A percentile compares a stretch with the other conserved stretches of the same genome.
Conservation (phyloP, 2,113 vertebrate genomes). For the Ariopsis seemanni region DNA sequence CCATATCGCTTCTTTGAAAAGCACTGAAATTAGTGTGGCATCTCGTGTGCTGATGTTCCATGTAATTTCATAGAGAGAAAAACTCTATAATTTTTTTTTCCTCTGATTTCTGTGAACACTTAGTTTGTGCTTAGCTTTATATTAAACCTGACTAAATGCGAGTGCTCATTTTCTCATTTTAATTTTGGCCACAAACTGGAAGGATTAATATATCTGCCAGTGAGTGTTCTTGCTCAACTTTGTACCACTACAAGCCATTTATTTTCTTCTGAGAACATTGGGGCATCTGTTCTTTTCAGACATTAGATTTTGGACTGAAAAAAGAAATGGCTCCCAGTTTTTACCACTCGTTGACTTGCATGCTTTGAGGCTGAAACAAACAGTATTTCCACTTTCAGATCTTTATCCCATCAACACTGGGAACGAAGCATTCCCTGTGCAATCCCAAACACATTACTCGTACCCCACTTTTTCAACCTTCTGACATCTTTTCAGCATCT, state of each 20-base stretch:
- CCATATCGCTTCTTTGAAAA: background rate
- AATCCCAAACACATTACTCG: background rate
- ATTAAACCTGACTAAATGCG: background rate
- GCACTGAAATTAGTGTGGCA: background rate
- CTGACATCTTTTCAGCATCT: background rate
- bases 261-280: background rate
- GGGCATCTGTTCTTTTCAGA: background rate
- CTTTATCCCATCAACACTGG: background rate
- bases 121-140: background rate
- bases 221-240: background rate
- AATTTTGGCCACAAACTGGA: slow-evolving; percentile 20
- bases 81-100: background rate
- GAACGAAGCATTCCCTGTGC: background rate
- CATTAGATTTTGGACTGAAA: background rate
- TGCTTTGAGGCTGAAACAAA: background rate
- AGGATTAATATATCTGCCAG: background rate
- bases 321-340: background rate
- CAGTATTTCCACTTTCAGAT: background rate
- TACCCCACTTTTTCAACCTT: background rate
- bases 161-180: background rate
- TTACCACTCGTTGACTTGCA: background rate
- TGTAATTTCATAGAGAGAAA: background rate
- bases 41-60: background rate
- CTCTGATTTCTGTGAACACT: background rate
- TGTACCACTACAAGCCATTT: background rate